A percentile compares a stretch with the other conserved stretches of the same genome.
Conservation (phyloP, 1,140 invertebrate species). For the Macrotrachela quadricornifera region DNA sequence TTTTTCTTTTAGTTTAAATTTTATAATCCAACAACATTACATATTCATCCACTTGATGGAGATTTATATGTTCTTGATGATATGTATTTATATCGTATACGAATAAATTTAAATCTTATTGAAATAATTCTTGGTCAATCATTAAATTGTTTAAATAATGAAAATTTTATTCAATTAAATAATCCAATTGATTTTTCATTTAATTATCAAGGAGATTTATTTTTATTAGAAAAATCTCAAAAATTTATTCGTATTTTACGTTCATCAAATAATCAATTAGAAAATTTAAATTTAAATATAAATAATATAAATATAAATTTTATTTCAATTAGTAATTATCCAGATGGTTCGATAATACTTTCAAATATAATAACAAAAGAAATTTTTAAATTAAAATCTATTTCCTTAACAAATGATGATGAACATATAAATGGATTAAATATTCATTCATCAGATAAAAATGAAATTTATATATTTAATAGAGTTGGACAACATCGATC, state of each 20-base stretch:
- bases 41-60: constrained; percentile 77
- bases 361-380: no score
- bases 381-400: no score
- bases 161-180: constrained; percentile 42
- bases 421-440: no score
- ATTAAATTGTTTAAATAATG: constrained; percentile 58
- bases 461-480: constrained; percentile 84
- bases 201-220: constrained; percentile 69
- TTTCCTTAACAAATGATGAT: no score
- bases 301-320: no score
- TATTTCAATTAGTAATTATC: no score
- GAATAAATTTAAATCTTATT: constrained; percentile 54
- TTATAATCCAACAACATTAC: constrained; percentile 75
- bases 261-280: no score
- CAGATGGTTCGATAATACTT: no score
- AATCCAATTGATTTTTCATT: constrained; percentile 79
- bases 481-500: constrained; percentile 76
- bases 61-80: constrained; percentile 83
- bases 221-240: constrained; percentile 57
- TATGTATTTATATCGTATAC: constrained; percentile 75
- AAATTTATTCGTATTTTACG: no score
- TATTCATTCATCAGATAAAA: constrained; percentile 14
- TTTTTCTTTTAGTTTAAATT: constrained; percentile 46
- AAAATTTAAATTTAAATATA: no score
- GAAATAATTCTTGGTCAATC: constrained; percentile 74